phyloP scores from a whole-genome alignment of 2,113 vertebrate genomes.

The Melanotaenia duboulayi region DNA sequence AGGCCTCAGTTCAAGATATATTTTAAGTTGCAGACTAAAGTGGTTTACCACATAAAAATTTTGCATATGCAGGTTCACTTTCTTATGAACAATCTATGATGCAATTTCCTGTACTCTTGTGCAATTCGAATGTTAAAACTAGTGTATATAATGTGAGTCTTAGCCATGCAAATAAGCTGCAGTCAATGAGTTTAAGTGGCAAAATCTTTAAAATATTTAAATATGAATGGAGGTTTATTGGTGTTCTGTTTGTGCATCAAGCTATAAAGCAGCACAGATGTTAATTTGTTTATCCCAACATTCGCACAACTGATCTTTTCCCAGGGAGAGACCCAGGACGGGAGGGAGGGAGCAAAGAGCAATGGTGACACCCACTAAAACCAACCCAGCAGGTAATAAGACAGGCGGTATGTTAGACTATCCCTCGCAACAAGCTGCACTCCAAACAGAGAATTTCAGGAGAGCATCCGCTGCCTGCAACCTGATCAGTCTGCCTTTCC shows the following conservation, averaged over 20 bases:
- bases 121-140: constrained; percentile 40
- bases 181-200: background rate
- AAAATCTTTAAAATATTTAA: background rate
- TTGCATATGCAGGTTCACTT: constrained; percentile 15
- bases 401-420: background rate
- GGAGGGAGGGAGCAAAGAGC: constrained; percentile 10
- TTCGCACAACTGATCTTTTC: constrained; percentile 53
- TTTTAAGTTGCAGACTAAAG: constrained; percentile 42
- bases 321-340: constrained; percentile 26
- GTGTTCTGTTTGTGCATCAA: constrained; percentile 17
- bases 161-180: background rate
- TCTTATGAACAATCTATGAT: constrained; percentile 27
- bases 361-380: constrained; percentile 36
- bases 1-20: constrained; percentile 37
- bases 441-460: constrained; percentile 21
- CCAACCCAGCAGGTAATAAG: constrained; percentile 49
- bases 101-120: constrained; percentile 58
- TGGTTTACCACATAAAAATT: constrained; percentile 55
- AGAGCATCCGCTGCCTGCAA: constrained; percentile 44
- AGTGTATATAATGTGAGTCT: background rate
- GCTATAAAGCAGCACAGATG: constrained; percentile 32
- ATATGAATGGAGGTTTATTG: background rate
- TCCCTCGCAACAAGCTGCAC: constrained; percentile 18
- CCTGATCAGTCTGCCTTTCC: constrained; percentile 38
- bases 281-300: constrained; percentile 55